phyloP scores from a whole-genome alignment of 1,140 invertebrate genomes.

The Steinernema khuongi region DNA sequence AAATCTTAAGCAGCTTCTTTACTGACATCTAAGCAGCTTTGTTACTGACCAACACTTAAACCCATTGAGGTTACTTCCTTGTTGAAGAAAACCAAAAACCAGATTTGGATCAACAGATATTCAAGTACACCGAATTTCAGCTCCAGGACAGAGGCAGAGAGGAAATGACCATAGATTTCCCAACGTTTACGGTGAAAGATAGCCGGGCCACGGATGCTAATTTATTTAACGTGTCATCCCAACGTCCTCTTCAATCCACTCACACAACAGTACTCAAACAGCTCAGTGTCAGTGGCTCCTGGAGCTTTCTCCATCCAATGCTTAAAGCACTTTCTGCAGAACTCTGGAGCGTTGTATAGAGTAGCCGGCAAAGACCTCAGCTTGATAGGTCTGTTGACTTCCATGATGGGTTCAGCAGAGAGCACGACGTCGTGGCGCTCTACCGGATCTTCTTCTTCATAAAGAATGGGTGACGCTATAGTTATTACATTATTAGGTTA shows the following conservation, averaged over 20 bases:
- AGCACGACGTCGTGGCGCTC: neutral
- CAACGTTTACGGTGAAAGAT: too few species aligned
- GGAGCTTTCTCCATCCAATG: slow-evolving; percentile 4
- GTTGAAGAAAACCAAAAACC: too few species aligned
- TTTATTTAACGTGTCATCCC: too few species aligned
- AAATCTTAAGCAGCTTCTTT: too few species aligned
- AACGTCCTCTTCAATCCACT: neutral
- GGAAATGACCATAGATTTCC: too few species aligned
- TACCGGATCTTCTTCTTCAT: neutral
- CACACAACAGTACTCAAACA: slow-evolving; percentile 1
- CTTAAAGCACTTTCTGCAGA: neutral
- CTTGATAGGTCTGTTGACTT: neutral
- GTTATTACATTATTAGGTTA: neutral
- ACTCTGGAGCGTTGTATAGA: neutral
- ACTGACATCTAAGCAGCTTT: too few species aligned
- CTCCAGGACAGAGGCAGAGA: too few species aligned
- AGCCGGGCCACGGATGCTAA: too few species aligned
- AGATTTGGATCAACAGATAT: too few species aligned
- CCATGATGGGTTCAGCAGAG: neutral
- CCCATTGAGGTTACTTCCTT: too few species aligned
- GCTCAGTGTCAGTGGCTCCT: neutral
- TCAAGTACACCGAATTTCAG: too few species aligned
- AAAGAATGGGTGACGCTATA: neutral
- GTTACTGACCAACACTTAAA: too few species aligned
- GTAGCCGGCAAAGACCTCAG: neutral